Evolutionary conservation across 2,113 vertebrate species (phyloP).

Genomic region (Hydrochoerus hydrochaeris): DNA sequence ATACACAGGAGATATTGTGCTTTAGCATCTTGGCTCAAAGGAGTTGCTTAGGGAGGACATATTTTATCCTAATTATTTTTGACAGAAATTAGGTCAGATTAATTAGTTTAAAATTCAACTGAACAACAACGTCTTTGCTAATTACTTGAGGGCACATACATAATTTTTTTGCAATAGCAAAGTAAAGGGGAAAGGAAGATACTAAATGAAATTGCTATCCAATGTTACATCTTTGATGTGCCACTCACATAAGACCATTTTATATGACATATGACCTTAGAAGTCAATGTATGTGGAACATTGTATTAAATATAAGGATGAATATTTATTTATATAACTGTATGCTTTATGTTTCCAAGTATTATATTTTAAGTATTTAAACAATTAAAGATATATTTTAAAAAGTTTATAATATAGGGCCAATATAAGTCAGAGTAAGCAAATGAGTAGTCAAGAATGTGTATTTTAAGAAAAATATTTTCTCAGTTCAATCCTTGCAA

Average conservation of each 20-base stretch:
- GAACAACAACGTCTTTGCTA: slow-evolving; percentile 77
- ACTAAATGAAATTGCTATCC: background rate
- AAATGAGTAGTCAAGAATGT: background rate
- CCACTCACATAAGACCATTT: background rate
- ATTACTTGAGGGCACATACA: slow-evolving; percentile 72
- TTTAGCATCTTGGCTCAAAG: slow-evolving; percentile 1
- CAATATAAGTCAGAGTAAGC: background rate
- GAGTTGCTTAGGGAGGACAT: slow-evolving; percentile 59
- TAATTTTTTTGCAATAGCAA: slow-evolving; percentile 61
- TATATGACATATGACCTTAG: background rate
- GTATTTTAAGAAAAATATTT: background rate
- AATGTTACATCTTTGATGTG: background rate
- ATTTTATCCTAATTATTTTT: slow-evolving; percentile 77
- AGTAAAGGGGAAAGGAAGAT: background rate
- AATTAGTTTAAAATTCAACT: slow-evolving; percentile 80
- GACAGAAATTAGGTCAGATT: slow-evolving; percentile 81
- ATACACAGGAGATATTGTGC: background rate
- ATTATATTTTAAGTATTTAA: background rate
- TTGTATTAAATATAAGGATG: background rate
- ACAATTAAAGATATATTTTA: background rate
- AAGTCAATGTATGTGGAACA: background rate
- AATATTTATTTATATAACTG: background rate
- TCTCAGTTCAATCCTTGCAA: background rate
- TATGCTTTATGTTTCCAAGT: background rate
- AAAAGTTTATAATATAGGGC: background rate